phyloP scores from a whole-genome alignment of 2,888 invertebrate species.

The Dyspetes luteomarginatus region DNA sequence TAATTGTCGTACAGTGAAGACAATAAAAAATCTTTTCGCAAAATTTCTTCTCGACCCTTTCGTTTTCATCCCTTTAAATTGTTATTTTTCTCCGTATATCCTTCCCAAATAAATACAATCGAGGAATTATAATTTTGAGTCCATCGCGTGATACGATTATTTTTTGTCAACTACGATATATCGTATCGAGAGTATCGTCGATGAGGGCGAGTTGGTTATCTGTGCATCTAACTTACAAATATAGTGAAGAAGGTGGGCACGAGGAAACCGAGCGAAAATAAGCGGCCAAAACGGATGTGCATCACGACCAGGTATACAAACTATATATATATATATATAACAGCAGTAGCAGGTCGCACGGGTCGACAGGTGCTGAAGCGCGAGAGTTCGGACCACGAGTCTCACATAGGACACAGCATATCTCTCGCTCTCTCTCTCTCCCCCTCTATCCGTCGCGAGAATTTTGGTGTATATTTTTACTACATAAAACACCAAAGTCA shows the following conservation, averaged over 20 bases:
- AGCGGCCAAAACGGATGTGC: slow-evolving; percentile 56
- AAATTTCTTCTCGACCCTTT: too few relatives aligned
- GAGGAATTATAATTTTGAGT: too few relatives aligned
- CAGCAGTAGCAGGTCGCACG: slow-evolving; percentile 35
- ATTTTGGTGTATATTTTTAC: slow-evolving; percentile 63
- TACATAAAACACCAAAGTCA: slow-evolving; percentile 52
- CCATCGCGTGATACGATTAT: not conserved
- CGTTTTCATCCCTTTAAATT: too few relatives aligned
- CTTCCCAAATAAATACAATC: too few relatives aligned
- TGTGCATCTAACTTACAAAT: too few relatives aligned
- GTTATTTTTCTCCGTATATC: too few relatives aligned
- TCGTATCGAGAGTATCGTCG: too few relatives aligned
- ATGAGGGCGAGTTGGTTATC: too few relatives aligned
- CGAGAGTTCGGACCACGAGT: slow-evolving; percentile 45
- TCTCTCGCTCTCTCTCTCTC: not conserved
- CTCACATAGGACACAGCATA: slow-evolving; percentile 6
- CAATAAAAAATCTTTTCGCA: too few relatives aligned
- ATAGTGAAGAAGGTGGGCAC: slow-evolving; percentile 14
- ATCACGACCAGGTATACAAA: slow-evolving; percentile 36
- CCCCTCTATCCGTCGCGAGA: slow-evolving; percentile 20
- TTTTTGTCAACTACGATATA: not conserved
- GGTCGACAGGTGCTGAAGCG: slow-evolving; percentile 63
- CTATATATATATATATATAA: slow-evolving; percentile 22
- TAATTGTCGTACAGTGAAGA: too few relatives aligned
- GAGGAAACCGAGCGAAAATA: slow-evolving; percentile 49